phyloP scores from a whole-genome alignment of 2,888 invertebrate species.

The Hyposoter didymator region DNA sequence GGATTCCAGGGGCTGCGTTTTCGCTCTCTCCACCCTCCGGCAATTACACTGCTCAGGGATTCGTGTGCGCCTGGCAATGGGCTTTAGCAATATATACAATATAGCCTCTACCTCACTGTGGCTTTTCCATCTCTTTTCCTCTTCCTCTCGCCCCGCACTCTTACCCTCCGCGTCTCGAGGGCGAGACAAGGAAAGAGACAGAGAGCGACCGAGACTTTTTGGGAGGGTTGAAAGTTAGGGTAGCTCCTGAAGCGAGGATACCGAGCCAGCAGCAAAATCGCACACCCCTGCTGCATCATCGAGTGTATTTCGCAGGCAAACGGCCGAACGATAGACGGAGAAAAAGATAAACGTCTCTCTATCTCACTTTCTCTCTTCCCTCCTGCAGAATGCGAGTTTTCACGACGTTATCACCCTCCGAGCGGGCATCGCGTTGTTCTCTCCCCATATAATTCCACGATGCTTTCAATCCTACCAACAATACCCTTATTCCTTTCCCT shows the following conservation, averaged over 20 bases:
- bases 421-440: slow-evolving; percentile 61
- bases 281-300: slow-evolving; percentile 77
- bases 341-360: slow-evolving; percentile 17
- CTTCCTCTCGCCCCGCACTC: slow-evolving; percentile 18
- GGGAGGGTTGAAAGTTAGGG: slow-evolving; percentile 66
- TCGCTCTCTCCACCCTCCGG: slow-evolving; percentile 73
- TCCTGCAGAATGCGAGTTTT: slow-evolving; percentile 73
- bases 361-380: slow-evolving; percentile 48
- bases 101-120: slow-evolving; percentile 55
- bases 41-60: slow-evolving; percentile 72
- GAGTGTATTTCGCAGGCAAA: slow-evolving; percentile 73
- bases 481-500: slow-evolving; percentile 9
- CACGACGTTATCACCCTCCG: slow-evolving; percentile 74
- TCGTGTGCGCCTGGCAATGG: slow-evolving; percentile 37
- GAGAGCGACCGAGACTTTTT: slow-evolving; percentile 53
- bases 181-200: slow-evolving; percentile 52
- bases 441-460: slow-evolving; percentile 55
- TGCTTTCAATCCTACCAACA: slow-evolving; percentile 58
- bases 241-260: slow-evolving; percentile 65
- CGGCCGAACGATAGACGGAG: slow-evolving; percentile 15
- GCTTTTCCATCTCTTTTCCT: slow-evolving; percentile 48
- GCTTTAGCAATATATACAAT: slow-evolving; percentile 21
- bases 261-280: slow-evolving; percentile 36
- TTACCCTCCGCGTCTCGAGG: slow-evolving; percentile 36
- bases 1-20: slow-evolving; percentile 71